These are phyloP conservation scores for Amblyjoppa proteus DNA, from an alignment of 2,888 invertebrate species.

Conservation along the genomic window DNA sequence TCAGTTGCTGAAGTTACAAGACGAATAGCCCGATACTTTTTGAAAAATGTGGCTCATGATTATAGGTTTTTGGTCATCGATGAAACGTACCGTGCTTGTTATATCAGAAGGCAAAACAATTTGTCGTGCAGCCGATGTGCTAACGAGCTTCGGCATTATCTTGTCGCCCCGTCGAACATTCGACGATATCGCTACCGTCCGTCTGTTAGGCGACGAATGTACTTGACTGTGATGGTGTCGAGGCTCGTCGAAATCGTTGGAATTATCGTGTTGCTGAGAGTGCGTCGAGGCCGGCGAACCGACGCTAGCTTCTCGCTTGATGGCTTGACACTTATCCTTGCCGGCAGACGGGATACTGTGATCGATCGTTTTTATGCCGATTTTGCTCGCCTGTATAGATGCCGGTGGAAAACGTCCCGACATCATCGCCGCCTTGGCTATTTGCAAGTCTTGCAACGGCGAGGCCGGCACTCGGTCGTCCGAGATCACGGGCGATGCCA, in stretches of 20 bases:
- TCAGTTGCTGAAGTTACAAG: background rate
- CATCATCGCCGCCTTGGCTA: constrained; percentile 80
- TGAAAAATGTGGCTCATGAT: background rate
- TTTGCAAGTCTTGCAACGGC: constrained; percentile 79
- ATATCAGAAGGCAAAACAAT: constrained; percentile 3
- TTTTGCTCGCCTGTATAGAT: constrained; percentile 78
- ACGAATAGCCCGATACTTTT: background rate
- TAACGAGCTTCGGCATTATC: constrained; percentile 55
- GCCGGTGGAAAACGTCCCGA: constrained; percentile 82
- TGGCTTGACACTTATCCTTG: constrained; percentile 67
- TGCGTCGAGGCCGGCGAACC: constrained; percentile 58
- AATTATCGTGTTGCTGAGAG: constrained; percentile 48
- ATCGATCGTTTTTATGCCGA: constrained; percentile 77
- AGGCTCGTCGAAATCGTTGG: constrained; percentile 39
- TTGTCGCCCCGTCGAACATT: constrained; percentile 52
- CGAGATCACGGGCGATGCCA: constrained; percentile 84
- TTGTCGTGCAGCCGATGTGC: constrained; percentile 21
- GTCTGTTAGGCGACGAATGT: constrained; percentile 38
- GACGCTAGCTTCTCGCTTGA: constrained; percentile 54
- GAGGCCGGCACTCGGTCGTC: constrained; percentile 74
- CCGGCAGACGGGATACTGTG: constrained; percentile 64
- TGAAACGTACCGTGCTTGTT: constrained; percentile 13
- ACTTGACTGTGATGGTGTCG: constrained; percentile 7
- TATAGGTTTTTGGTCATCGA: background rate
- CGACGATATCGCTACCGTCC: constrained; percentile 3